phyloP scores from a whole-genome alignment of 2,113 vertebrate species.

The Paramormyrops kingsleyae region DNA sequence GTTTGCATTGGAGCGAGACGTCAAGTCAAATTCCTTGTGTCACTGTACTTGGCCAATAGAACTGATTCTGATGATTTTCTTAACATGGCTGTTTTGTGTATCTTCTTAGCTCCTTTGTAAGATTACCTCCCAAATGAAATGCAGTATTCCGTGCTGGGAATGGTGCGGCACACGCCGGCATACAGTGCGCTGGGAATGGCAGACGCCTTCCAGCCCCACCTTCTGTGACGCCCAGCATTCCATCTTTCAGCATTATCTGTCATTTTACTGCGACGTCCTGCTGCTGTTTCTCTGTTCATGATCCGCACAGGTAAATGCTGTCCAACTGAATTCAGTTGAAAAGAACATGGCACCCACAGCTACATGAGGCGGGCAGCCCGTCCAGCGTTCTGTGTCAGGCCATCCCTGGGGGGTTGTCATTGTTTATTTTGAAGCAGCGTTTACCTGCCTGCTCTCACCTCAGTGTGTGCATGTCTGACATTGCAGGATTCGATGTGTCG shows the following conservation, averaged over 20 bases:
- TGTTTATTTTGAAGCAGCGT: constrained; percentile 40
- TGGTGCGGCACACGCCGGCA: too few species aligned
- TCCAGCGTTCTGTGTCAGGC: constrained; percentile 32
- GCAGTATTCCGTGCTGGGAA: constrained; percentile 13
- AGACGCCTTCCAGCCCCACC: constrained; percentile 26
- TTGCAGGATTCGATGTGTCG: constrained; percentile 12
- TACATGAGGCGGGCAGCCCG: constrained; percentile 18
- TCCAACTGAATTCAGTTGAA: constrained; percentile 34
- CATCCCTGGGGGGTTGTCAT: constrained; percentile 33
- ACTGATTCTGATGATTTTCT: not conserved
- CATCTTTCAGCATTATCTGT: constrained; percentile 40
- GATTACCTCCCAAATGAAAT: constrained; percentile 22
- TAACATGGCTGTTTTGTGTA: constrained; percentile 32
- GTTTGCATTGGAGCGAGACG: not conserved
- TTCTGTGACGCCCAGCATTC: constrained; percentile 28
- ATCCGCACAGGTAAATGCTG: constrained; percentile 28
- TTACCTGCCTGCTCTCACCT: constrained; percentile 22
- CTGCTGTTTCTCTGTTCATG: constrained; percentile 36
- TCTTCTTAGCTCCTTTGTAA: constrained; percentile 33
- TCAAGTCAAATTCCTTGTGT: not conserved
- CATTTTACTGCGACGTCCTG: constrained; percentile 30
- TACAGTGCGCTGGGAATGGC: not conserved
- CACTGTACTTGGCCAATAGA: not conserved
- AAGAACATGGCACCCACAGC: constrained; percentile 26
- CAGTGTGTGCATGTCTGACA: constrained; percentile 29